phyloP scores from a whole-genome alignment of 1,140 invertebrate genomes.

The Antheraea mylitta region DNA sequence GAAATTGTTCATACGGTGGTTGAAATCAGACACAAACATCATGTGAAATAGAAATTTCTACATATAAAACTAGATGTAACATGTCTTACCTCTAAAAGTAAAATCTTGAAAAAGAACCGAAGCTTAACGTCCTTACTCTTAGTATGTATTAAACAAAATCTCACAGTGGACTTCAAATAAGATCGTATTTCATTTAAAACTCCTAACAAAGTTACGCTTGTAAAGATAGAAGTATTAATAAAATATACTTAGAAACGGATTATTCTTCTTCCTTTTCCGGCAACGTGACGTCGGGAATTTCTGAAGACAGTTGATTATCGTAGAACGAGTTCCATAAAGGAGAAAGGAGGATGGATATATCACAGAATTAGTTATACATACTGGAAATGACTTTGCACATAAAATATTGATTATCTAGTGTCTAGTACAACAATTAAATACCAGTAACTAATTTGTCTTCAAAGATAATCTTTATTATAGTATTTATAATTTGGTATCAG shows the following conservation, averaged over 20 bases:
- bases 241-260: conserved; percentile 41
- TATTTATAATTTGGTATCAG: too few species aligned
- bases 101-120: not conserved
- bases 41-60: too few species aligned
- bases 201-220: conserved; percentile 7
- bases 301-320: conserved; percentile 59
- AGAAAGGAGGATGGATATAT: conserved; percentile 24
- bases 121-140: not conserved
- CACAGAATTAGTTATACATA: conserved; percentile 14
- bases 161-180: not conserved
- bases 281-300: conserved; percentile 42
- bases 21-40: too few species aligned
- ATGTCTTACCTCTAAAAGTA: too few species aligned
- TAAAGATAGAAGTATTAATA: conserved; percentile 34
- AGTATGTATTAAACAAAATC: not conserved
- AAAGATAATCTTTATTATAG: too few species aligned
- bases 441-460: too few species aligned
- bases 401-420: too few species aligned
- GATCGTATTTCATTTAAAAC: conserved; percentile 3
- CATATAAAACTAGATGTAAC: too few species aligned
- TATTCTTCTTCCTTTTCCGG: conserved; percentile 28
- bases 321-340: conserved; percentile 50
- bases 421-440: too few species aligned
- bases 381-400: conserved; percentile 12
- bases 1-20: too few species aligned